These are phyloP conservation scores for Brachionus rubens DNA, from an alignment of 1,140 invertebrate genomes.

Conservation along the genomic window DNA sequence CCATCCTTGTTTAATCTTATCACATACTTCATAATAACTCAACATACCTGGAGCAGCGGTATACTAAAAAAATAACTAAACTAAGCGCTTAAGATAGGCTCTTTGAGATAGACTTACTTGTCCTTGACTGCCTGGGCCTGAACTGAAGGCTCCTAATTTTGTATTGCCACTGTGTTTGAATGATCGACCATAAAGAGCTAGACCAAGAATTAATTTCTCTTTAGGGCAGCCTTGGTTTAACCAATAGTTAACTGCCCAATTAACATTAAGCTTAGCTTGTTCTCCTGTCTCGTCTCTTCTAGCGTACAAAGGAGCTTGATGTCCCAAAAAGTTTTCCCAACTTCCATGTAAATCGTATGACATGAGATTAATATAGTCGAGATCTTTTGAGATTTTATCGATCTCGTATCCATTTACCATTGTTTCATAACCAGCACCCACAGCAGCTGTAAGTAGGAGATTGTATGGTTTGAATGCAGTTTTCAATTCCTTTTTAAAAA, in stretches of 20 bases:
- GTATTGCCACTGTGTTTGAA: conserved; percentile 70
- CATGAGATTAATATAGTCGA: conserved; percentile 88
- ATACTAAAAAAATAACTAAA: conserved; percentile 65
- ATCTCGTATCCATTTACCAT: conserved; percentile 69
- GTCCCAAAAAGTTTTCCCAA: conserved; percentile 35
- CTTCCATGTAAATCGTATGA: conserved; percentile 65
- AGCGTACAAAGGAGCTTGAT: conserved; percentile 38
- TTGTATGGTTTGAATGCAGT: conserved; percentile 48
- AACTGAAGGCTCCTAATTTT: conserved; percentile 77
- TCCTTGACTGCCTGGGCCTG: conserved; percentile 73
- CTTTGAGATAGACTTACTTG: conserved; percentile 72
- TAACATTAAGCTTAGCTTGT: conserved; percentile 48
- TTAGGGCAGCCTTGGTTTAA: conserved; percentile 71
- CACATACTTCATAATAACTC: conserved; percentile 75
- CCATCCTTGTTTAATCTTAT: conserved; percentile 29
- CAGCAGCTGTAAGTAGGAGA: conserved; percentile 49
- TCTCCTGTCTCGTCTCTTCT: conserved; percentile 15
- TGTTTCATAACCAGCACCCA: conserved; percentile 49
- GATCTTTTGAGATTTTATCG: conserved; percentile 67
- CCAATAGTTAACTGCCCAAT: conserved; percentile 65
- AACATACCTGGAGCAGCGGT: conserved; percentile 84
- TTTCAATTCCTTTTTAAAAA: conserved; percentile 45
- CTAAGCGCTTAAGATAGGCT: conserved; percentile 79
- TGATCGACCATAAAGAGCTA: conserved; percentile 83
- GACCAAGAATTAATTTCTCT: conserved; percentile 76